Evolutionary conservation across 2,888 invertebrate genomes (phyloP).

Genomic region (Conchocele bisecta): DNA sequence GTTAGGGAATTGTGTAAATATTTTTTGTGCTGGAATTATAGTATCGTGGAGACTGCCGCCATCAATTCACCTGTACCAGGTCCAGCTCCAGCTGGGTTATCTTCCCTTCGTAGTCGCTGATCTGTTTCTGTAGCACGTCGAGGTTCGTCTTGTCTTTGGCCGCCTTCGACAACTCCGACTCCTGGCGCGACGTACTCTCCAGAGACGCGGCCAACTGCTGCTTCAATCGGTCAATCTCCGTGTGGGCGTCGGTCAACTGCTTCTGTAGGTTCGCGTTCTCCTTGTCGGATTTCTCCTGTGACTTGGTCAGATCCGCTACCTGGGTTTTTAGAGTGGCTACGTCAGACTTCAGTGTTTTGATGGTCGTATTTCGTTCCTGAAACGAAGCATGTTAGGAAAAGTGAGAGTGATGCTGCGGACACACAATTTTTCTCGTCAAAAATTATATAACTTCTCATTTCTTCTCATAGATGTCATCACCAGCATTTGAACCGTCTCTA

Average conservation of each 20-base stretch:
- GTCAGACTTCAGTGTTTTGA: slow-evolving; percentile 39
- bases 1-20: no score
- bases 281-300: slow-evolving; percentile 29
- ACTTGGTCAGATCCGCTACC: slow-evolving; percentile 13
- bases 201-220: slow-evolving; percentile 15
- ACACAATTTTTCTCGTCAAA: no score
- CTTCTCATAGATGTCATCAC: no score
- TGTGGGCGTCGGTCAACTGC: slow-evolving; percentile 30
- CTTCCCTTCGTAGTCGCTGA: not conserved
- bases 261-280: slow-evolving; percentile 32
- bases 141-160: not conserved
- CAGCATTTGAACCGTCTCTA: no score
- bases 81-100: slow-evolving; percentile 7
- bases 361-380: slow-evolving; percentile 50
- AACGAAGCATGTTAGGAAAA: no score
- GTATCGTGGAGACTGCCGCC: not conserved
- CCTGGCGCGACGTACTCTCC: no score
- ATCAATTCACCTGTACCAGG: slow-evolving; percentile 1
- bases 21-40: no score
- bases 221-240: slow-evolving; percentile 7
- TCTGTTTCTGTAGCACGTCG: slow-evolving; percentile 10
- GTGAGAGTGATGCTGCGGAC: no score
- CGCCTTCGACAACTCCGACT: no score
- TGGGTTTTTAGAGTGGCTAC: slow-evolving; percentile 20
- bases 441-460: no score